Evolutionary conservation across 2,797 vertebrate species (phyloP), one percentile per base, ranked within the genome.

Genomic region (Siniperca obscura): DNA sequence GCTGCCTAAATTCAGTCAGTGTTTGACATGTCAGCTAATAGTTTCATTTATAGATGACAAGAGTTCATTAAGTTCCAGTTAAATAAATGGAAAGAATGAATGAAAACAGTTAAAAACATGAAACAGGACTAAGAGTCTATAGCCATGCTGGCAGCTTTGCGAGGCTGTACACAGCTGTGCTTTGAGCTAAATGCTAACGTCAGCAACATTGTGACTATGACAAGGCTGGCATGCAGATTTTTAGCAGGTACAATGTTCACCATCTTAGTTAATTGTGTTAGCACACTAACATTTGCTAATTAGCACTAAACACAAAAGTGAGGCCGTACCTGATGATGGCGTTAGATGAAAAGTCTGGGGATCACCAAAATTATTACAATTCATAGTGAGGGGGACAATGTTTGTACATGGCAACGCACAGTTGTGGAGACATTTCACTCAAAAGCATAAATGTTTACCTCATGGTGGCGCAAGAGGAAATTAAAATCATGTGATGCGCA

Each of bases 1-100:
- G 46, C 38, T 62, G 40, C 62, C 25, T 60, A 36, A 76, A 82
- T 38, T 36, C 64, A 44, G n/a, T 59, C 59, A n/a, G 48, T 44
- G 77, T 81, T 85, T 71, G 60, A 46, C 38, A 40, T 5, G n/a
- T 64, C 22, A 64, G 62, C 60, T 76, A 76, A 74, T 74, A 71
- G 74, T 73, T 74, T 78, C 1, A 73, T 72, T 66, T 48, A 71
- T 11, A 71, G 61, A 61, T 44, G 66, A 76, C 4, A 34, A 19
- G 25, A 42, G 19, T 30, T 4, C 30, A 60, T 14, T 1, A 34
- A 30, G 44, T 30, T 48, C 12, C 21, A 30, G 0, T 64, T 27
- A 46, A 25, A 62, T 44, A 62, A 53, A 10, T 44, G 13, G 14
- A 42, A 61, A 70, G n/a, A 70, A 69, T 17, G 22, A 12, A 22